These are phyloP conservation scores for Amphiprion ocellaris DNA, from an alignment of 2,113 vertebrate species.

Conservation along the genomic window DNA sequence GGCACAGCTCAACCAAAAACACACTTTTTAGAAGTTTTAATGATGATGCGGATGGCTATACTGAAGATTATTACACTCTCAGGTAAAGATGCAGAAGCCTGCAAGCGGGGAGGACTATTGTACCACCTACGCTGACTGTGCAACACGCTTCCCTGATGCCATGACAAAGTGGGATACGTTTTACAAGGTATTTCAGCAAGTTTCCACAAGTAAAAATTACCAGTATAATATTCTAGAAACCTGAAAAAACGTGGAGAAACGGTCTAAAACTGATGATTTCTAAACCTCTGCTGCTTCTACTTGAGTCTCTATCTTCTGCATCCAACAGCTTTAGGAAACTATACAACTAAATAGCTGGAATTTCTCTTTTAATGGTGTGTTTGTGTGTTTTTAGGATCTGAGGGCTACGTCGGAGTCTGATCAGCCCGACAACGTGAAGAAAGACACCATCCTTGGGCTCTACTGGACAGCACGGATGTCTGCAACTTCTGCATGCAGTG, in stretches of 20 bases:
- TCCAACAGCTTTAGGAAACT: background rate
- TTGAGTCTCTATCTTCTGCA: background rate
- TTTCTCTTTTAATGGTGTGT: background rate
- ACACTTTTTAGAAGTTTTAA: background rate
- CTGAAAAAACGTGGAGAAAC: no score
- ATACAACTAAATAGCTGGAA: background rate
- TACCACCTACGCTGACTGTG: constrained; percentile 70
- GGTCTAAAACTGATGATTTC: background rate
- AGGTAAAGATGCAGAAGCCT: constrained; percentile 73
- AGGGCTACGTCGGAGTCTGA: constrained; percentile 37
- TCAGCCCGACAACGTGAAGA: constrained; percentile 70
- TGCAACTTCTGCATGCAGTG: constrained; percentile 58
- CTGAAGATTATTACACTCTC: background rate
- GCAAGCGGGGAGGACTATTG: constrained; percentile 66
- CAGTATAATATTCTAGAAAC: no score
- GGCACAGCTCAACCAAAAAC: no score
- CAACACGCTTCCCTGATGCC: constrained; percentile 56
- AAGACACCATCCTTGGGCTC: constrained; percentile 71
- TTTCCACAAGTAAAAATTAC: background rate
- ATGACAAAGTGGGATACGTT: constrained; percentile 79
- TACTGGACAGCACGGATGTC: constrained; percentile 71
- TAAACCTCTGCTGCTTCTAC: no score
- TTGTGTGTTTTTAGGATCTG: constrained; percentile 68
- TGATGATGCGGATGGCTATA: background rate
- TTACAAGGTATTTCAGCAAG: constrained; percentile 66